Evolutionary conservation across 2,113 vertebrate species (phyloP), one percentile per base, ranked within the genome.

Genomic region (Phocoena phocoena): DNA sequence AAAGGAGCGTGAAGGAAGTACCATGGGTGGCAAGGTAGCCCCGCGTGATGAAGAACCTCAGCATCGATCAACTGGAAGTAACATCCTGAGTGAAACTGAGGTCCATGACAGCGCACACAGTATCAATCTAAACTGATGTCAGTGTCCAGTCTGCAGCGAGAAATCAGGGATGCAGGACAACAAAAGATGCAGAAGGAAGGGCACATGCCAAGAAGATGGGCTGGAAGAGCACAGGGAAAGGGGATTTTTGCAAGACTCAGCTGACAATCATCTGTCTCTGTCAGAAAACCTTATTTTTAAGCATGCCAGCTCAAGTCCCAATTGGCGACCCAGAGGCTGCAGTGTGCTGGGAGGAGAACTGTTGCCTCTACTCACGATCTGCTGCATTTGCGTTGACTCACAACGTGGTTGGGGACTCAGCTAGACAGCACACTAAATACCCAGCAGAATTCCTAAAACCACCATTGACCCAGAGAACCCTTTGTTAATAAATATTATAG

Each of bases 401-500:
- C 14, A 50, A 0, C 0, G 3, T 47, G n/a, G n/a, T 14, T 92
- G 83, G 65, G 38, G 36, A 90, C 86, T 86, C 31, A 68, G 58
- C 62, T 65, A 70, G 41, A 77, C 53, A 41, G 87, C 26, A 33
- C 20, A 38, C 15, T 55, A 92, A 88, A 92, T 28, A 60, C 53
- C 5, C 1, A 15, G 26, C 47, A 88, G 90, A 93, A 83, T 89
- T 92, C 47, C 79, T 55, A 81, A 60, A 12, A 63, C 28, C 17
- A 6, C 63, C 0, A 13, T 28, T 7, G 26, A 11, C 87, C 77
- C 50, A 58, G 67, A 95, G 63, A 58, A 71, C 50, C 44, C 62
- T 31, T 65, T 81, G 50, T 89, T 96, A 88, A 90, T 90, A 96
- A 88, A 80, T 88, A 28, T 60, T n/a, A 73, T 28, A 62, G 31